Conservation (phyloP, 2,888 invertebrate species). For the Phlogophora meticulosa region DNA sequence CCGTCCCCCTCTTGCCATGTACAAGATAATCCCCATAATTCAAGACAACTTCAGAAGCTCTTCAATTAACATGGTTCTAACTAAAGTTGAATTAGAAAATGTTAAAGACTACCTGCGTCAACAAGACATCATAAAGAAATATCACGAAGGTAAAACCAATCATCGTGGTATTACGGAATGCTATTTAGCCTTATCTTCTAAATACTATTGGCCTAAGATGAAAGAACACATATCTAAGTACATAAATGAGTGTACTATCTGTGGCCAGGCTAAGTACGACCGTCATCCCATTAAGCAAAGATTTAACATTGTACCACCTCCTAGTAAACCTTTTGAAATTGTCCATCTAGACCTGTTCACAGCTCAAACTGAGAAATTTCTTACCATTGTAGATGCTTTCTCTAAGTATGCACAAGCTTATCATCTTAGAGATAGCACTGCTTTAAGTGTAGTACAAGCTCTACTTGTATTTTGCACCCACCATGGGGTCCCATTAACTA, state of each 20-base stretch:
- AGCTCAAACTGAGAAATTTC: slow-evolving; percentile 52
- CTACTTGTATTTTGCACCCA: slow-evolving; percentile 50
- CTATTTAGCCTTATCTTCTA: slow-evolving; percentile 34
- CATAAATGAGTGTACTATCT: too few species aligned
- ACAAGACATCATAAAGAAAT: slow-evolving; percentile 14
- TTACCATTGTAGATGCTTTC: slow-evolving; percentile 54
- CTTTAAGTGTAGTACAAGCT: slow-evolving; percentile 50
- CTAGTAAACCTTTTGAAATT: slow-evolving; percentile 45
- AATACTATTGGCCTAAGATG: slow-evolving; percentile 38
- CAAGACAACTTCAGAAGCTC: too few species aligned
- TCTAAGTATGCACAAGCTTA: slow-evolving; percentile 59
- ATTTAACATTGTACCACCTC: slow-evolving; percentile 20
- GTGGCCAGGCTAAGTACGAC: too few species aligned
- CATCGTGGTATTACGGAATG: slow-evolving; percentile 49
- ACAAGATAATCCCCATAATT: too few species aligned
- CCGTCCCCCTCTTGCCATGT: too few species aligned
- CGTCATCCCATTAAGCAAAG: slow-evolving; percentile 14
- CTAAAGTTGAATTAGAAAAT: slow-evolving; percentile 25
- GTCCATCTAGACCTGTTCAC: slow-evolving; percentile 59
- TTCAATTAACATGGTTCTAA: too few species aligned
- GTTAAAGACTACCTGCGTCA: slow-evolving; percentile 11
- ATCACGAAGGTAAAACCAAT: slow-evolving; percentile 42
- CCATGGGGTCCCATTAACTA: slow-evolving; percentile 42
- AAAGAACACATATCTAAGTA: too few species aligned
- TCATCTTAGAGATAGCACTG: slow-evolving; percentile 48